phyloP scores from a whole-genome alignment of 2,888 invertebrate species.

The Pandemis heparana region DNA sequence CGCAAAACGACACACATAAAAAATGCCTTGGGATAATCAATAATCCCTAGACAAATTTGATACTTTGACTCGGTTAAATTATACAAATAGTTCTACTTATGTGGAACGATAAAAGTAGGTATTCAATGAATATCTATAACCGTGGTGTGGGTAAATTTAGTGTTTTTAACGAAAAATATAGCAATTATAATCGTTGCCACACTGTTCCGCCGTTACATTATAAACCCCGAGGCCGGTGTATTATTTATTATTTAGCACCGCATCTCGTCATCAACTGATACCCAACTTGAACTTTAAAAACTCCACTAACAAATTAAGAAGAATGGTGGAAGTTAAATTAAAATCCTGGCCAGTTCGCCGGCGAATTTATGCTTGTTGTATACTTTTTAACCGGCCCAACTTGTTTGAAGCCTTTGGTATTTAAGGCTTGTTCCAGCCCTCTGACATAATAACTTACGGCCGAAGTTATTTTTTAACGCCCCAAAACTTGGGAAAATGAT shows the following conservation, averaged over 20 bases:
- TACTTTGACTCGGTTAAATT: too few relatives aligned
- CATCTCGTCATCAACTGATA: slow-evolving; percentile 43
- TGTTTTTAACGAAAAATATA: background rate
- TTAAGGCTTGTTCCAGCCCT: slow-evolving; percentile 44
- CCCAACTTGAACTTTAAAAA: slow-evolving; percentile 55
- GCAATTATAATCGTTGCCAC: background rate
- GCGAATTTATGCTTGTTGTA: slow-evolving; percentile 77
- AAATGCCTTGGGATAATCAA: too few relatives aligned
- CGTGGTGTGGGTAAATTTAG: too few relatives aligned
- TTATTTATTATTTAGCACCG: slow-evolving; percentile 18
- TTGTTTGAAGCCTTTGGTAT: slow-evolving; percentile 46
- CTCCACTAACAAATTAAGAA: slow-evolving; percentile 81
- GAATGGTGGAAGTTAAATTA: slow-evolving; percentile 82
- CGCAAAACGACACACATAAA: too few relatives aligned
- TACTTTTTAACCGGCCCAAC: slow-evolving; percentile 48
- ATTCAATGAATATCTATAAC: too few relatives aligned
- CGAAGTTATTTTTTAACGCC: slow-evolving; percentile 45
- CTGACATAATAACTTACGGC: slow-evolving; percentile 44
- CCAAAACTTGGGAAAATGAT: slow-evolving; percentile 46
- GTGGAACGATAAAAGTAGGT: too few relatives aligned
- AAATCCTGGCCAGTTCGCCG: slow-evolving; percentile 68
- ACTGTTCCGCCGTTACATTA: background rate
- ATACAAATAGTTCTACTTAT: too few relatives aligned
- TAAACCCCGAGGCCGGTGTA: background rate
- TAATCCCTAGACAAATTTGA: too few relatives aligned